Base-by-base conservation (phyloP, 1,140 invertebrate species). In the Pogonomyrmex californicus region DNA sequence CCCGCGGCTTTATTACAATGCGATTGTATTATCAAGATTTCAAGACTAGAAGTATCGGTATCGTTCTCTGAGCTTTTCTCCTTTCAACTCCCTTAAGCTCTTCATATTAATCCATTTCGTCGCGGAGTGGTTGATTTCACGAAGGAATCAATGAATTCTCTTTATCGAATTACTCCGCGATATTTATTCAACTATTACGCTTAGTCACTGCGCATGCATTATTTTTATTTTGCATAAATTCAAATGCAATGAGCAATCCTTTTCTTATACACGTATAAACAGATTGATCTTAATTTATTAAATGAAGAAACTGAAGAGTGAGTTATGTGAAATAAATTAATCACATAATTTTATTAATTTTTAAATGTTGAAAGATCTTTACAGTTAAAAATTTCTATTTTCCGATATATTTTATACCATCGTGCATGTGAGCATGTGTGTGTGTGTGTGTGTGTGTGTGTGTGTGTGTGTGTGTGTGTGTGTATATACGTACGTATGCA, bases 21-120 rank as follows among this genome's bases (percentile, higher is more conserved):
- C 89, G 76, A 90, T 90, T 83, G 76, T 86, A 83, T 90, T 90
- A 88, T 90, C 86, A 90, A 90, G 88, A 90, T 87, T 83, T 71
- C 49, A 56, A 87, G 66, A 73, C 78, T 82, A 71, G 23, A 60
- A 83, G 85, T 86, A 86, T 81, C 78, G 65, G 79, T 23, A 23
- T 75, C 56, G 75, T 66, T 76, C 44, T 9, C 56, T 65, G 23
- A 41, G 23, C 36, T 73, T 38, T 78, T 58, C 49, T 82, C 51
- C 68, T 85, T 62, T 77, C 71, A 76, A 30, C 56, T 58, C n/a
- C 36, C 38, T 76, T 78, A 56, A 85, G 71, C 60, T 78, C n/a
- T 63, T 65, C 60, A 63, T 78, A 85, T 85, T 85, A 85, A 85
- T 85, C 75, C 41, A 41, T 14, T 17, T 63, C 54, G 58, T 54